phyloP scores from a whole-genome alignment of 1,140 invertebrate genomes.

The Lucilia cuprina region DNA sequence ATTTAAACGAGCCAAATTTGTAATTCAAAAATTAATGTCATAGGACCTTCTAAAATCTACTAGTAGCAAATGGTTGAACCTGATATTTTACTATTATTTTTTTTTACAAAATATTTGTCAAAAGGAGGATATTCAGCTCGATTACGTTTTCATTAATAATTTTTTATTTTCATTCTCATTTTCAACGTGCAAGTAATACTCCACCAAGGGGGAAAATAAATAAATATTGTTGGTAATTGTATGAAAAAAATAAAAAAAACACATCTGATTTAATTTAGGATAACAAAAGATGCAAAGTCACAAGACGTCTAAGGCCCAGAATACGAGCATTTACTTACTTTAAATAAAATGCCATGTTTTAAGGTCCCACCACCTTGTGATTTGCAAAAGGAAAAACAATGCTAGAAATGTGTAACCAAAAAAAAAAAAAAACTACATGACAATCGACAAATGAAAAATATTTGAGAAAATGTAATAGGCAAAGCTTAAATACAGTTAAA shows the following conservation, averaged over 20 bases:
- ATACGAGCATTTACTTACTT: background rate
- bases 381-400: background rate
- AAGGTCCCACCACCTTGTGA: background rate
- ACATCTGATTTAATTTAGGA: constrained; percentile 24
- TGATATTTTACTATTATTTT: no score
- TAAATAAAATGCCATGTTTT: background rate
- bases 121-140: constrained; percentile 51
- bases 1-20: no score
- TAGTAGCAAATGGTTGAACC: no score
- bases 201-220: constrained; percentile 20
- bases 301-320: background rate
- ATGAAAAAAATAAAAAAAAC: background rate
- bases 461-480: no score
- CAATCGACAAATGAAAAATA: background rate
- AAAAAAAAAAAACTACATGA: background rate
- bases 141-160: constrained; percentile 57
- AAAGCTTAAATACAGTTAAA: no score
- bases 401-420: background rate
- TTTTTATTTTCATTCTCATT: constrained; percentile 28
- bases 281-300: constrained; percentile 35
- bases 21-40: no score
- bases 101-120: background rate
- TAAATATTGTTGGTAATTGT: constrained; percentile 38
- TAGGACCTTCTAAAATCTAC: no score
- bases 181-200: constrained; percentile 57